These are phyloP conservation scores for Frankliniella intonsa DNA, from an alignment of 2,888 invertebrate genomes.

Conservation along the genomic window DNA sequence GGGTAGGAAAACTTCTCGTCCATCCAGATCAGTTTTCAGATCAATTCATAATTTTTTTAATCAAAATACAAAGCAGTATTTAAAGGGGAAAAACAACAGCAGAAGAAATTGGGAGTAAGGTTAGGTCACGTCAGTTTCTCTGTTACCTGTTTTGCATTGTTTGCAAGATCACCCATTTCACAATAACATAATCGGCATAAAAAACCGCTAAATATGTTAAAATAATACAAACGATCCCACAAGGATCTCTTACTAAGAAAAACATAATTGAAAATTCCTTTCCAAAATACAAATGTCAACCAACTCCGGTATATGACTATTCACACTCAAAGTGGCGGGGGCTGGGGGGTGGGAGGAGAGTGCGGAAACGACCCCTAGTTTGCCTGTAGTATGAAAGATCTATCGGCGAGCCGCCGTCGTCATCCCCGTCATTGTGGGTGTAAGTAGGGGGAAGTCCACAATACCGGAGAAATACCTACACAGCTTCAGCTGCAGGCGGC, in stretches of 20 bases:
- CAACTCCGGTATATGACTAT: too few relatives aligned
- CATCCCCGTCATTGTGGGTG: too few relatives aligned
- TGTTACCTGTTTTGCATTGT: conserved; percentile 71
- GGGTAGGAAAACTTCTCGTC: neutral
- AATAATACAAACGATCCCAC: conserved; percentile 75
- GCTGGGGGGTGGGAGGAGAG: too few relatives aligned
- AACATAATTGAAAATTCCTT: conserved; percentile 40
- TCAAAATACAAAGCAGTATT: conserved; percentile 12
- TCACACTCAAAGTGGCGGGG: too few relatives aligned
- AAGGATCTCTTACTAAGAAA: conserved; percentile 76
- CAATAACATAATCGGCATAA: conserved; percentile 83
- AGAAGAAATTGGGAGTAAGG: conserved; percentile 7
- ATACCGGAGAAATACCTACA: too few relatives aligned
- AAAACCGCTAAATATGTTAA: conserved; percentile 74
- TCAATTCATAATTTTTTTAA: neutral
- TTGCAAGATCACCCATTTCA: conserved; percentile 75
- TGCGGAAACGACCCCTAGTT: too few relatives aligned
- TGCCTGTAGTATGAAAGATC: too few relatives aligned
- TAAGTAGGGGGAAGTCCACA: too few relatives aligned
- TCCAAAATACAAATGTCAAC: neutral
- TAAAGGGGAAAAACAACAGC: conserved; percentile 28
- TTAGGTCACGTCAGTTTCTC: neutral
- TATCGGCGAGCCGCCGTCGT: too few relatives aligned
- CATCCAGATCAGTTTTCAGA: neutral
- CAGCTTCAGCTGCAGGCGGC: too few relatives aligned